A percentile compares a stretch with the other conserved stretches of the same genome.
Conservation (phyloP, 2,797 vertebrate species). For the Gobionotothen gibberifrons region DNA sequence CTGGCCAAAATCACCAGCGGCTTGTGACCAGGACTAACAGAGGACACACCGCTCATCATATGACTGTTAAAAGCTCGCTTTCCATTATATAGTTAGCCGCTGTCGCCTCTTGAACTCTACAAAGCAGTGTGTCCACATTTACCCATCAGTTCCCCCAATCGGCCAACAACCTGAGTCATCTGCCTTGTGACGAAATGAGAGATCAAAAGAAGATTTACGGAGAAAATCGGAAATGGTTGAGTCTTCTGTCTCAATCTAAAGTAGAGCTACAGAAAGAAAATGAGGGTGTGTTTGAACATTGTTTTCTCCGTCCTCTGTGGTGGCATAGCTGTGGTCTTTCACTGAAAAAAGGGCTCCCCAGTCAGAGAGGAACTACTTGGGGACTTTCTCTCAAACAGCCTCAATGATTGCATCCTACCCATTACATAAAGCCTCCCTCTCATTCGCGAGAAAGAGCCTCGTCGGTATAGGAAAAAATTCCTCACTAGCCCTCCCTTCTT, state of each 20-base stretch:
- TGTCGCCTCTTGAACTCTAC: neutral
- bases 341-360: constrained; percentile 14
- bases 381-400: constrained; percentile 53
- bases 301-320: constrained; percentile 14
- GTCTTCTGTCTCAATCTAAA: neutral
- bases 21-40: constrained; percentile 50
- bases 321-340: constrained; percentile 39
- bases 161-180: constrained; percentile 31
- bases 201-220: neutral
- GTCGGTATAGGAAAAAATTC: constrained; percentile 74
- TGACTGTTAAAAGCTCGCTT: constrained; percentile 28
- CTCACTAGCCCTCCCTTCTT: constrained; percentile 54
- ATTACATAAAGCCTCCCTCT: constrained; percentile 73
- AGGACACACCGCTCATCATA: constrained; percentile 26
- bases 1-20: constrained; percentile 2
- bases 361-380: constrained; percentile 29
- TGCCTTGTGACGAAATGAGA: neutral
- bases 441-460: constrained; percentile 51
- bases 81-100: constrained; percentile 3
- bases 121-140: neutral
- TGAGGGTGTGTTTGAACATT: constrained; percentile 16
- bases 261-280: neutral
- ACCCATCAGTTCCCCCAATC: neutral
- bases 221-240: neutral
- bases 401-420: constrained; percentile 56